These are phyloP conservation scores for Epinotia bilunana DNA, from an alignment of 2,888 invertebrate species.

Conservation along the genomic window DNA sequence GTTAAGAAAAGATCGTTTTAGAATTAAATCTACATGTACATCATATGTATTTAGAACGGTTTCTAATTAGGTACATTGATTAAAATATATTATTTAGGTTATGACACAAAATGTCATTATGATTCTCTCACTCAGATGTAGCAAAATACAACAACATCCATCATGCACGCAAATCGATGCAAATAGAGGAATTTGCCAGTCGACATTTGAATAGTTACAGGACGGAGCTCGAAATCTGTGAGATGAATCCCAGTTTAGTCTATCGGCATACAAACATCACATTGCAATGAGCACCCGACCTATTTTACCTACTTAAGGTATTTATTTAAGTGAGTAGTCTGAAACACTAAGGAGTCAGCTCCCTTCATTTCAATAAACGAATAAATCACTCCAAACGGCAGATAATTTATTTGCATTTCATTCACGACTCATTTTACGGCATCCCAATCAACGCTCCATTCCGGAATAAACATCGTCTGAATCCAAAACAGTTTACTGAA, in stretches of 20 bases:
- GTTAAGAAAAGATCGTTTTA: too few species aligned
- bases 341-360: slow-evolving; percentile 48
- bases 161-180: slow-evolving; percentile 1
- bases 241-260: background rate
- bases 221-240: background rate
- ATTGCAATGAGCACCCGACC: background rate
- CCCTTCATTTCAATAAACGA: slow-evolving; percentile 53
- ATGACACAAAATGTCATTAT: background rate
- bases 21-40: background rate
- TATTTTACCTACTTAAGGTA: background rate
- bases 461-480: slow-evolving; percentile 60
- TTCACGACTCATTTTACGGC: slow-evolving; percentile 57
- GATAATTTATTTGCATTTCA: slow-evolving; percentile 63
- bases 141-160: background rate
- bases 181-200: background rate
- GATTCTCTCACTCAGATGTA: background rate
- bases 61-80: background rate
- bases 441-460: slow-evolving; percentile 62
- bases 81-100: background rate
- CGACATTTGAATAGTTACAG: background rate
- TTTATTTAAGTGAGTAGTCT: slow-evolving; percentile 10
- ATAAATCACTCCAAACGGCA: slow-evolving; percentile 56
- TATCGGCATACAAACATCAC: background rate
- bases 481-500: slow-evolving; percentile 66
- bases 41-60: background rate